These are phyloP conservation scores for Staurois parvus DNA, from an alignment of 2,797 vertebrate species.

Conservation along the genomic window DNA sequence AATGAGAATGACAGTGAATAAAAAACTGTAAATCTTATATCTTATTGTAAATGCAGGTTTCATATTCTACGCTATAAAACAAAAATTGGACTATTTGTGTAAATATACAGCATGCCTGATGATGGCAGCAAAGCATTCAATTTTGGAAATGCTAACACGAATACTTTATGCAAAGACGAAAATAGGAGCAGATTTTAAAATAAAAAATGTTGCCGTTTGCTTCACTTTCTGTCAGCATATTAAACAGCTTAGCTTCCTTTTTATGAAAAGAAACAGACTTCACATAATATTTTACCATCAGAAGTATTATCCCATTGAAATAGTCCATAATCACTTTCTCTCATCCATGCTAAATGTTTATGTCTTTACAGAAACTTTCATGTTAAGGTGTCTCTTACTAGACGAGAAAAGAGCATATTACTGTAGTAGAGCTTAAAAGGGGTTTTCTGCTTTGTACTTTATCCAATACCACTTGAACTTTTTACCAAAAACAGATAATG, in stretches of 20 bases:
- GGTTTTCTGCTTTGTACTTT: background rate
- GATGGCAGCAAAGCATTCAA: constrained; percentile 55
- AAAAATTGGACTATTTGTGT: constrained; percentile 2
- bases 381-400: background rate
- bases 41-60: constrained; percentile 1
- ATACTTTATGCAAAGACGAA: background rate
- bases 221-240: background rate
- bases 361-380: background rate
- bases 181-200: constrained; percentile 9
- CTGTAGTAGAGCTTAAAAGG: background rate
- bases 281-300: background rate
- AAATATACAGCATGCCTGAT: constrained; percentile 38
- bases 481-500: background rate
- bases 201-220: background rate
- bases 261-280: background rate
- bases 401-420: background rate
- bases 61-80: background rate
- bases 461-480: background rate
- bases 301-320: background rate
- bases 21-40: background rate
- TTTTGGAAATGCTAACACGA: background rate
- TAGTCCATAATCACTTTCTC: background rate
- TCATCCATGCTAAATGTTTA: background rate
- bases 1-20: background rate
- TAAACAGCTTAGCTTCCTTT: background rate